A percentile compares a stretch with the other conserved stretches of the same genome.
These are phyloP conservation scores for Melolontha melolontha DNA, from an alignment of 2,888 invertebrate genomes.

Conservation along the genomic window DNA sequence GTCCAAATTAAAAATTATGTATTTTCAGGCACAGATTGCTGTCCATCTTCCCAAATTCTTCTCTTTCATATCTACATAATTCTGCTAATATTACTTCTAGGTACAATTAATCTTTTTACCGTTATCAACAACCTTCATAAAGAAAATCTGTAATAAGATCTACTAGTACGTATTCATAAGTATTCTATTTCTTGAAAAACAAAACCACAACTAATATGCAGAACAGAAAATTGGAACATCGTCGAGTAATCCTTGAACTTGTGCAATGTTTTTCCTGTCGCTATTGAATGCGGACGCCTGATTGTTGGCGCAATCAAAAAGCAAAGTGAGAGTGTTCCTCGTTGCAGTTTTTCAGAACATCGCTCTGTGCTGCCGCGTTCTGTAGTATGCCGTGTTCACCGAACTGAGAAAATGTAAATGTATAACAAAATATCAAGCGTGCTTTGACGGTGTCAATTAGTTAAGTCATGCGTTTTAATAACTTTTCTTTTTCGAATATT, in stretches of 20 bases:
- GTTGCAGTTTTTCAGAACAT: constrained; percentile 14
- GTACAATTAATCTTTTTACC: no score
- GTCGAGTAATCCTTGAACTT: constrained; percentile 8
- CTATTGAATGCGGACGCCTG: constrained; percentile 1
- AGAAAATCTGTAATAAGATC: no score
- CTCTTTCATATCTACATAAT: no score
- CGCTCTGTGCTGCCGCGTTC: constrained; percentile 2
- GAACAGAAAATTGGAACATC: constrained; percentile 7
- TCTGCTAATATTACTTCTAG: no score
- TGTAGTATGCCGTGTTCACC: constrained; percentile 19
- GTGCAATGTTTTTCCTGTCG: constrained; percentile 18
- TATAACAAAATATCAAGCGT: constrained; percentile 35
- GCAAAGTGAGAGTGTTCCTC: constrained; percentile 11
- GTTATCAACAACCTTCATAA: no score
- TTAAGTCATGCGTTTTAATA: constrained; percentile 42
- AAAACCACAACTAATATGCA: constrained; percentile 3
- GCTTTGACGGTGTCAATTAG: constrained; percentile 40
- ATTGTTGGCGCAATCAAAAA: constrained; percentile 14
- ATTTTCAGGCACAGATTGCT: no score
- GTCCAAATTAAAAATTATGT: no score
- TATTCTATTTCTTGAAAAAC: not conserved
- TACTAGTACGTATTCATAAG: no score
- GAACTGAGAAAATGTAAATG: constrained; percentile 39
- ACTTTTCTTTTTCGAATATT: constrained; percentile 35
- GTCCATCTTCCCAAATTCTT: no score